Percentiles rank a stretch among this genome's conserved stretches.
Conservation (phyloP, 1,140 invertebrate genomes). For the Drosophila mojavensis region DNA sequence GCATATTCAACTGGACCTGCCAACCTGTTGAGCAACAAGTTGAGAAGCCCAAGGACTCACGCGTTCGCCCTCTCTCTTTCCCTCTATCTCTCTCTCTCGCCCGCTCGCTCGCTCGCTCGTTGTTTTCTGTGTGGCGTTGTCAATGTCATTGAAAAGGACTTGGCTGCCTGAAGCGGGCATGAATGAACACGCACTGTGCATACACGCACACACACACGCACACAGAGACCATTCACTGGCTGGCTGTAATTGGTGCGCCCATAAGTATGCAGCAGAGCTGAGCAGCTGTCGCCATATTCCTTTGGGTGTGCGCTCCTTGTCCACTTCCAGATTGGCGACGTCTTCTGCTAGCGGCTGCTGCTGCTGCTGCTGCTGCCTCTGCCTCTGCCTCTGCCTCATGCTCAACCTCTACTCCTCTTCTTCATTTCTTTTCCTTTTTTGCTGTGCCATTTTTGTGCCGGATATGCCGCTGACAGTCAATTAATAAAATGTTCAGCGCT, state of each 20-base stretch:
- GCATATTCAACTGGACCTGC: conserved; percentile 37
- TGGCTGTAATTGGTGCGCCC: conserved; percentile 20
- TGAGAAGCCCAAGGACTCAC: conserved; percentile 8
- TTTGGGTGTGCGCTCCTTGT: background rate
- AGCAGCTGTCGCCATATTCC: conserved; percentile 29
- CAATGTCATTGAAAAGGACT: conserved; percentile 68
- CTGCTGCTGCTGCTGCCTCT: too few relatives aligned
- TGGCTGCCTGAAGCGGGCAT: conserved; percentile 48
- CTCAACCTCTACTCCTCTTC: background rate
- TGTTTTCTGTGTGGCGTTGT: conserved; percentile 37
- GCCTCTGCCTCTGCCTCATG: too few relatives aligned
- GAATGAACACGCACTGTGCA: conserved; percentile 34
- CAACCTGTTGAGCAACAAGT: conserved; percentile 67
- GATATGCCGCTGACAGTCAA: conserved; percentile 67
- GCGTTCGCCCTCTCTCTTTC: background rate
- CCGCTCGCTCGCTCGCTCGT: background rate
- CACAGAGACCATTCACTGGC: background rate
- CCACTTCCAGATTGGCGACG: conserved; percentile 15
- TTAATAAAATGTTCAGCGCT: conserved; percentile 66
- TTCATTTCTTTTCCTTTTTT: conserved; percentile 5
- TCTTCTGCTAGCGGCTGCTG: background rate
- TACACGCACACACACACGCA: background rate
- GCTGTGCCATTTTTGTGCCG: conserved; percentile 21
- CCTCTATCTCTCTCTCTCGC: background rate
- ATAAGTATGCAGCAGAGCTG: conserved; percentile 16